Evolutionary conservation across 2,797 vertebrate species (phyloP).

Genomic region (Peromyscus eremicus): DNA sequence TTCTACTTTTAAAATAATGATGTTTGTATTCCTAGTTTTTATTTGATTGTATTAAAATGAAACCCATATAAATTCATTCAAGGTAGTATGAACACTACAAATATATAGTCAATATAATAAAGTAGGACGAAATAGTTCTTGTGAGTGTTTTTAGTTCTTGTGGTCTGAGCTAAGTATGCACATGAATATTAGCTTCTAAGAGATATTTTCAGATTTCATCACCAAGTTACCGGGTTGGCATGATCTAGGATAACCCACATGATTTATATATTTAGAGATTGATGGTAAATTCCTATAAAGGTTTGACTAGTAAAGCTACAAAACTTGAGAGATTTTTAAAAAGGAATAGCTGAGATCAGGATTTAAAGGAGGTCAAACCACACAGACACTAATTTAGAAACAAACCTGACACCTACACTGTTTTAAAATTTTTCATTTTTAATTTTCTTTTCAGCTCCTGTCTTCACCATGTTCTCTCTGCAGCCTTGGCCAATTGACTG

Average conservation of each 20-base stretch:
- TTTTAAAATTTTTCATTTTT: neutral
- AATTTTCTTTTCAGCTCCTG: neutral
- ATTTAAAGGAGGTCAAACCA: neutral
- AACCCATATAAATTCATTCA: conserved; percentile 14
- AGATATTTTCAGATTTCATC: conserved; percentile 19
- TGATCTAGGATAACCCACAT: neutral
- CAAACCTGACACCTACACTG: neutral
- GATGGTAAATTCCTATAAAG: neutral
- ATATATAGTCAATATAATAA: neutral
- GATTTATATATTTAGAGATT: no score
- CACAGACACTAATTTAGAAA: neutral
- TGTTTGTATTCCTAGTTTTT: conserved; percentile 33
- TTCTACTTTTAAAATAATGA: neutral
- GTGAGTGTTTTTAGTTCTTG: neutral
- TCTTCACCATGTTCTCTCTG: neutral
- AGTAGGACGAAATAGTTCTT: neutral
- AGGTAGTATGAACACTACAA: conserved; percentile 7
- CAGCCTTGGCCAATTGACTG: neutral
- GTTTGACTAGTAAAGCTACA: neutral
- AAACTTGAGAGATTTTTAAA: neutral
- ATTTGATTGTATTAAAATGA: neutral
- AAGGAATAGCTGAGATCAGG: neutral
- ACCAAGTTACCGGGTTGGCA: neutral
- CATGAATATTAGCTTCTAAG: neutral
- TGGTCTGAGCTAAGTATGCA: neutral